Evolutionary conservation across 2,888 invertebrate genomes (phyloP), one percentile per base, ranked within the genome.

Genomic region (Rhagium mordax): DNA sequence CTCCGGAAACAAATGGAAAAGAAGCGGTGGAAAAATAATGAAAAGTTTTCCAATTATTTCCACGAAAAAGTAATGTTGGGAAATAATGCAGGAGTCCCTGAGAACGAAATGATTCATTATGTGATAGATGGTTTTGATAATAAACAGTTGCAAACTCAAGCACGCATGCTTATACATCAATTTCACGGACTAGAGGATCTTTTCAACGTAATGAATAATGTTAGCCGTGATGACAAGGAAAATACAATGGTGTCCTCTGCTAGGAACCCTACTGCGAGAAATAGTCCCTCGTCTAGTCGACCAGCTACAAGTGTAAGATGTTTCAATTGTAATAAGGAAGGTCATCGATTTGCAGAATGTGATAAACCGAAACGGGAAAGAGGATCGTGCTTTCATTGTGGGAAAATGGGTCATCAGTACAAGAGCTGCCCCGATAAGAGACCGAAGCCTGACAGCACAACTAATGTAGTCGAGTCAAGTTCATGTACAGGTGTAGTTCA

Each of bases 361-460:
- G 29, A 41, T 2, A 74, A 72, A 21, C 72, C 74, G 16, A 65
- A 47, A 33, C 15, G 76, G 33, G 66, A 64, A 10, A 62, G 51
- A 49, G 74, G 74, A 29, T 71, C 76, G 16, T 74, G 76, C 41
- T 76, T 71, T 27, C 41, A 60, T 6, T 76, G 76, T 55, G 90
- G 8, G 88, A 89, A 86, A 87, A 77, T 59, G 47, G 66, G 64
- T 10, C 74, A 76, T 24, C 41, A 66, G 27, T 48, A 68, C 16
- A 59, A 29, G 55, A 61, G 69, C 15, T 74, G 76, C 48, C 74
- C 76, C 6, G 33, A 20, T 16, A 64, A 33, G 48, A 66, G 10
- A 21, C 6, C 20, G 10, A 65, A 41, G n/a, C 15, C 16, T 13
- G 49, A 47, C 41, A 67, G 15, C 59, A 71, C 20, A 66, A 67